A percentile compares a stretch with the other conserved stretches of the same genome.
Evolutionary conservation across 1,140 invertebrate genomes (phyloP).

Genomic region (Ditylenchus dipsaci): DNA sequence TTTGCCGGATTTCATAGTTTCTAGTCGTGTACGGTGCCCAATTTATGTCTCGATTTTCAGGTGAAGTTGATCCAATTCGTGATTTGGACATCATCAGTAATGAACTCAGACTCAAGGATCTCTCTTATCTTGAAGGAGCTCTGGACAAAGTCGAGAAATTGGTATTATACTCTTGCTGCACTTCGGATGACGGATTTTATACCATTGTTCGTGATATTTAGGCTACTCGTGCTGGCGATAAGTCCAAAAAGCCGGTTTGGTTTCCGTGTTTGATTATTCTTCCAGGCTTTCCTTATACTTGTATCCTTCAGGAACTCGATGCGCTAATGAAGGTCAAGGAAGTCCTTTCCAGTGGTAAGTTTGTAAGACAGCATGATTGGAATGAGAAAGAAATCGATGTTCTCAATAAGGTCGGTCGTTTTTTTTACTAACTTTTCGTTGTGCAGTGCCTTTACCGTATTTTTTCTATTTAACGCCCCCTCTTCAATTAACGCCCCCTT

Average conservation of each 20-base stretch:
- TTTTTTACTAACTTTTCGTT: conserved; percentile 78
- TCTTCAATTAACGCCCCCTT: no score
- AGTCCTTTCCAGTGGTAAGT: conserved; percentile 79
- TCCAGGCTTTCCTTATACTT: background rate
- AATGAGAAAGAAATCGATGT: conserved; percentile 79
- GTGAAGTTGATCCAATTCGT: conserved; percentile 90
- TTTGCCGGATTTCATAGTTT: background rate
- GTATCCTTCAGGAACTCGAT: conserved; percentile 65
- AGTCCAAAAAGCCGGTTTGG: conserved; percentile 76
- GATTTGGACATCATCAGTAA: conserved; percentile 94
- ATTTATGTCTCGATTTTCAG: no score
- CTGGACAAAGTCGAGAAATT: conserved; percentile 79
- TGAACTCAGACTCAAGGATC: conserved; percentile 86
- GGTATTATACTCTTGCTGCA: no score
- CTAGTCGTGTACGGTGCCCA: background rate
- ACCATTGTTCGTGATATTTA: conserved; percentile 59
- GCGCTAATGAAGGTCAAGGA: conserved; percentile 78
- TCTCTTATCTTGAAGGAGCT: conserved; percentile 72
- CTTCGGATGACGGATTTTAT: no score
- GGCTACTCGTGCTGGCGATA: conserved; percentile 85
- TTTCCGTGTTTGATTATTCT: background rate
- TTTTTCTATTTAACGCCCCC: no score
- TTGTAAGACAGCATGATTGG: conserved; percentile 43
- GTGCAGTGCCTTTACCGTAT: no score
- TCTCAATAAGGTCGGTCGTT: conserved; percentile 72